Evolutionary conservation across 2,113 vertebrate genomes (phyloP).

Genomic region (Caloenas nicobarica): DNA sequence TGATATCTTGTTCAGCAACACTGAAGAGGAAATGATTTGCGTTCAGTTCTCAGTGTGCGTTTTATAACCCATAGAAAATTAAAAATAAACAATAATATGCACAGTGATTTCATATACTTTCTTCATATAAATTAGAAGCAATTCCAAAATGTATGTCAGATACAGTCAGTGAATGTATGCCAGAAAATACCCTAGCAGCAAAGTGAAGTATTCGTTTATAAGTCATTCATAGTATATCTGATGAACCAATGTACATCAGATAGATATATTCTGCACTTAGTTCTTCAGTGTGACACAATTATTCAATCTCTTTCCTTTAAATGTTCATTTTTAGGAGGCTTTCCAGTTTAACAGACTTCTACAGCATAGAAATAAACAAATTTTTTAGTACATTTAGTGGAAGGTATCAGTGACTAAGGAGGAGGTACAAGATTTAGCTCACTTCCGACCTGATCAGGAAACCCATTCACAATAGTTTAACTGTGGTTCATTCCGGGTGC

Average conservation of each 20-base stretch:
- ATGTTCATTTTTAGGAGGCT: background rate
- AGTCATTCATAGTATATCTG: background rate
- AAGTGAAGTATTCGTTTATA: background rate
- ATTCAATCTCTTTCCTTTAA: background rate
- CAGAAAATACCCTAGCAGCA: background rate
- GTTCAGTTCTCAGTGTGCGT: background rate
- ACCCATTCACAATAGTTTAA: background rate
- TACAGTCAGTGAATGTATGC: background rate
- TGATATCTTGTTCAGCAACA: constrained; percentile 53
- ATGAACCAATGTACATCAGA: background rate
- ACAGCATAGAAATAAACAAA: background rate
- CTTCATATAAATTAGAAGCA: constrained; percentile 29
- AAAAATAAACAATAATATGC: constrained; percentile 50
- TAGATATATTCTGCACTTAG: background rate
- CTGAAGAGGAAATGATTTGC: constrained; percentile 29
- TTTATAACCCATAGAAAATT: constrained; percentile 51
- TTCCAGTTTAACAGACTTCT: background rate
- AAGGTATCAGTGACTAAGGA: background rate
- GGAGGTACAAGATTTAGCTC: background rate
- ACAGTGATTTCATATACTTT: constrained; percentile 21
- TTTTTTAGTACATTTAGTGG: background rate
- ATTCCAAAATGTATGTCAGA: constrained; percentile 3
- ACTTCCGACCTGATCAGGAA: background rate
- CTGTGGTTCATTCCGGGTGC: background rate
- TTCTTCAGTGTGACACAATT: background rate